Evolutionary conservation across 2,797 vertebrate species (phyloP).

Genomic region (Oreortyx pictus): DNA sequence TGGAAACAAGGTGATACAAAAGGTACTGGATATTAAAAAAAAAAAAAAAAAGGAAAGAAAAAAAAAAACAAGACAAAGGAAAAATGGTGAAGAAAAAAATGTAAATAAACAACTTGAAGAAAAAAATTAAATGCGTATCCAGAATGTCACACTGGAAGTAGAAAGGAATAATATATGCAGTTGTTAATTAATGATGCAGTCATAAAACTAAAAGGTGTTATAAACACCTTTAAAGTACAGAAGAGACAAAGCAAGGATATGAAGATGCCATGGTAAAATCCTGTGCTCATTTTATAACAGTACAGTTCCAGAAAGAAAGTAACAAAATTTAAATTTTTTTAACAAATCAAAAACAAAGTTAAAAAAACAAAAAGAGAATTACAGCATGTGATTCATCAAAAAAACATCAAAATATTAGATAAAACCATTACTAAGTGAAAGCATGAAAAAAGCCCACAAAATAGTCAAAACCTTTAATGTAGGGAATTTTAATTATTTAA

Average conservation of each 20-base stretch:
- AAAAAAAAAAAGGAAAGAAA: neutral
- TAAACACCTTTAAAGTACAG: neutral
- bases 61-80: slow-evolving; percentile 18
- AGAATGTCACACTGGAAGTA: neutral
- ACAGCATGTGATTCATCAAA: neutral
- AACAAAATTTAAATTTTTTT: neutral
- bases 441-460: neutral
- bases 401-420: neutral
- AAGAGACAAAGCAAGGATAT: neutral
- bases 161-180: neutral
- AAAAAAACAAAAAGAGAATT: neutral
- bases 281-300: neutral
- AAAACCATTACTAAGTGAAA: neutral
- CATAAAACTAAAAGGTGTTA: neutral
- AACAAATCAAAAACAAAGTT: neutral
- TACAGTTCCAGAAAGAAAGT: neutral
- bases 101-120: neutral
- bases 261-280: neutral
- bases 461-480: neutral
- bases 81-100: neutral
- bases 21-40: neutral
- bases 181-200: neutral
- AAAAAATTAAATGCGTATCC: neutral
- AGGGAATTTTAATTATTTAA: neutral
- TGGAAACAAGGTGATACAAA: neutral